These are phyloP conservation scores for Microplitis mediator DNA, from an alignment of 1,140 invertebrate genomes.

Conservation along the genomic window DNA sequence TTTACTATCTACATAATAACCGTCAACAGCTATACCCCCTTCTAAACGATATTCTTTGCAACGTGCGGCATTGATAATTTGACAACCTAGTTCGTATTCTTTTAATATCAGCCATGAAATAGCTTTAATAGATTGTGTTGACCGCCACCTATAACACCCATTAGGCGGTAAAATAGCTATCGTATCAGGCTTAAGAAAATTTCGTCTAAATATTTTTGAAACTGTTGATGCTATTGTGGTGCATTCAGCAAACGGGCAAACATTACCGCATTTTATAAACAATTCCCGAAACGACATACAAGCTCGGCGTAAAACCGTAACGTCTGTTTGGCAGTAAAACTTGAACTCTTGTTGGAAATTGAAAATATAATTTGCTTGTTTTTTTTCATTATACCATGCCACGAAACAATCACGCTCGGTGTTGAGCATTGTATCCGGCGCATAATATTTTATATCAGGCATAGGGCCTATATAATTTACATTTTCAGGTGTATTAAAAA, in stretches of 20 bases:
- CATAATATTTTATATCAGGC: conserved; percentile 30
- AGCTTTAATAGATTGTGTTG: conserved; percentile 12
- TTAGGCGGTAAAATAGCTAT: conserved; percentile 20
- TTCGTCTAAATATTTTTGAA: conserved; percentile 22
- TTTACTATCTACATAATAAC: not conserved
- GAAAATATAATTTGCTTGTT: conserved; percentile 28
- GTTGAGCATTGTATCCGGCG: conserved; percentile 26
- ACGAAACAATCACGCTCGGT: conserved; percentile 25
- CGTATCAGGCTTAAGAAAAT: conserved; percentile 25
- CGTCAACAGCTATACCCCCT: conserved; percentile 6
- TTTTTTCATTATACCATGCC: conserved; percentile 24
- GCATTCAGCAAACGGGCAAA: conserved; percentile 27
- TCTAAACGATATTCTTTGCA: conserved; percentile 11
- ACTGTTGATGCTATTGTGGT: conserved; percentile 31
- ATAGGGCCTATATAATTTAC: conserved; percentile 35
- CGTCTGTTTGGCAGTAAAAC: conserved; percentile 29
- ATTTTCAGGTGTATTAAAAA: conserved; percentile 40
- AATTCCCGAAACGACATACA: conserved; percentile 27
- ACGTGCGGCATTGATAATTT: not conserved
- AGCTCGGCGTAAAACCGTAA: conserved; percentile 27
- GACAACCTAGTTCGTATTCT: not conserved
- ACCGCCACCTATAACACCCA: not conserved
- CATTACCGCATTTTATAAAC: conserved; percentile 18
- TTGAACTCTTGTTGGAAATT: conserved; percentile 30
- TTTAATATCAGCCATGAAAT: conserved; percentile 18